Evolutionary conservation across 2,888 invertebrate species (phyloP), one percentile per base, ranked within the genome.

Genomic region (Kuschelorhynchus macadamiae): DNA sequence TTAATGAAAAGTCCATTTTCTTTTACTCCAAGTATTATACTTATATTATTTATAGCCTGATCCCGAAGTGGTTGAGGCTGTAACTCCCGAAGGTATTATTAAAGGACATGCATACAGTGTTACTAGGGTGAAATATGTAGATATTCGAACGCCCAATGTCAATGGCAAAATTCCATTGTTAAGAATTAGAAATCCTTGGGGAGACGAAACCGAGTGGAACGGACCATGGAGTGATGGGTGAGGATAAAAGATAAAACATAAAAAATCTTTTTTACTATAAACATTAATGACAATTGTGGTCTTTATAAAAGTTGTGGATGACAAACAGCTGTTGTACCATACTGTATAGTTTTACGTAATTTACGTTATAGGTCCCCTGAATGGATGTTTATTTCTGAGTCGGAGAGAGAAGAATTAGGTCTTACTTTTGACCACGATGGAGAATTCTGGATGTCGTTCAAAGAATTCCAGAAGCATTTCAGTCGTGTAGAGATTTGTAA

Each of bases 391-490:
- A 93, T 98, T 57, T 91, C 95, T 0, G 90, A 94, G 33, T 88
- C 91, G 0, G 93, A 95, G 77, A 96, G 95, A 82, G 90, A 92
- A 71, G 92, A 93, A 69, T 85, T 98, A 67, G 97, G 97, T 0
- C 85, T 98, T 49, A 93, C 90, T 0, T 96, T 96, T 73, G 95
- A 94, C 76, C 89, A 92, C 2, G 98, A 98, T 79, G 98, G 98
- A 0, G 98, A 98, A 84, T 98, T 98, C 84, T 98, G 98, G 98
- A 97, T 97, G 92, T 91, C 95, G 0, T 96, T 90, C 83, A 92
- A 91, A 78, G 98, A 98, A 82, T 97, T 96, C 79, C 86, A 91
- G 50, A 87, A 85, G n/a, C 90, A 94, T 77, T 98, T 97, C 81
- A 85, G 81, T 82, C 89, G 91, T 72, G 87, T 98, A 74, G 97